Percentiles rank a stretch among this genome's conserved stretches.
These are phyloP conservation scores for Eubucco bourcierii DNA, from an alignment of 2,113 vertebrate genomes.

Conservation along the genomic window DNA sequence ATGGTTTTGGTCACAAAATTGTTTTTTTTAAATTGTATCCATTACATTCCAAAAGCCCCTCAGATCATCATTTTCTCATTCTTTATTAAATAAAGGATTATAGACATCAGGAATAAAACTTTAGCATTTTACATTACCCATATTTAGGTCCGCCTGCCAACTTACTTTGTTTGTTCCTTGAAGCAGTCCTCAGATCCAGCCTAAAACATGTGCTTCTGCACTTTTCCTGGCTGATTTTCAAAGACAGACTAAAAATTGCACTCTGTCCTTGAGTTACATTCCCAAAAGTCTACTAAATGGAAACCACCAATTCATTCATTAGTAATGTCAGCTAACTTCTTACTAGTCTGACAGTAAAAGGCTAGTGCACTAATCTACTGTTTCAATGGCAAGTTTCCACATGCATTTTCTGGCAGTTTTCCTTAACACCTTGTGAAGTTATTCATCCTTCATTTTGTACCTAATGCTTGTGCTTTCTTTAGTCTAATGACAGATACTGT, in stretches of 20 bases:
- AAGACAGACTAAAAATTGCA: not conserved
- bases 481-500: not conserved
- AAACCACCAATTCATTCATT: not conserved
- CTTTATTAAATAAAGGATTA: not conserved
- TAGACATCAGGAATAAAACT: not conserved
- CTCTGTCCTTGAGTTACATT: fast-evolving
- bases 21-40: not conserved
- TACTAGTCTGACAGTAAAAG: not conserved
- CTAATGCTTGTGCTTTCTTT: slow-evolving; percentile 11
- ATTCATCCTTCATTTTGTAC: not conserved
- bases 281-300: not conserved
- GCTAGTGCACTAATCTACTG: not conserved
- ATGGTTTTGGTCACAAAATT: not conserved
- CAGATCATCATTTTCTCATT: not conserved
- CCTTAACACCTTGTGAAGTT: slow-evolving; percentile 17
- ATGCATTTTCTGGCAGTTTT: not conserved
- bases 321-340: not conserved
- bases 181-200: not conserved
- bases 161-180: not conserved
- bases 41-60: not conserved
- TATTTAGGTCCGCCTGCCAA: not conserved
- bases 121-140: not conserved
- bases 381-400: not conserved
- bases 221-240: not conserved
- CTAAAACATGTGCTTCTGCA: not conserved